Base-by-base conservation (phyloP, 2,113 vertebrate species). In the Lethenteron camtschaticum region DNA sequence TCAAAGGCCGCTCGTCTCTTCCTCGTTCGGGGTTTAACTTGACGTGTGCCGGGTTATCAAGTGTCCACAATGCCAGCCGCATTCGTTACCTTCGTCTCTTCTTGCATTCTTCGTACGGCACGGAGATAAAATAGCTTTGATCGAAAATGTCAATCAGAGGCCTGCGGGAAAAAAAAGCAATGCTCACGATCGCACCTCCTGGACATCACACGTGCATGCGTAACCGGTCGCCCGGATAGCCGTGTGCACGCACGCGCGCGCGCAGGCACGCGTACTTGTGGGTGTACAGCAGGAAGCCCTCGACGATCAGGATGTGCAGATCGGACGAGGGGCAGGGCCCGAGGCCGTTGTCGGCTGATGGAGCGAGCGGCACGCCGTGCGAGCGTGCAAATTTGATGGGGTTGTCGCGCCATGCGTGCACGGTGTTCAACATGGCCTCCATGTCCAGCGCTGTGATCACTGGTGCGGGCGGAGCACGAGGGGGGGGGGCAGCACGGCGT, bases 241-340 rank as follows among this genome's bases (percentile, higher is more conserved):
- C 55, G n/a, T 13, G 57, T 57, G 58, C 41, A 8, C 13, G 58
- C 56, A 57, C 55, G 9, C 55, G 14, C 55, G 9, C 60, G 63
- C 2, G 69, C 63, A 16, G 12, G 55, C 41, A 63, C 57, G 56
- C 80, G 79, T 87, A 95, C 92, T 83, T 81, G 74, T 90, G 82
- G 76, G 85, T 89, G 77, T 85, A 96, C 72, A 96, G 85, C 68
- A 96, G 87, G 77, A 96, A 95, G 41, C 92, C 89, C 79, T 96
- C 90, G 16, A 89, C 80, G 72, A 96, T 85, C 75, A 96, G 82
- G 75, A 89, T 78, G 71, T 75, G 24, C 24, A 9, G 24, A 66
- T 16, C 9, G 9, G 9, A 66, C 9, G n/a, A 16, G n/a, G n/a
- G n/a, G 63, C 16, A 63, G n/a, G n/a, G n/a, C 63, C 24, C 24